These are phyloP conservation scores for Drosophila testacea DNA, from an alignment of 2,888 invertebrate species.

Conservation along the genomic window DNA sequence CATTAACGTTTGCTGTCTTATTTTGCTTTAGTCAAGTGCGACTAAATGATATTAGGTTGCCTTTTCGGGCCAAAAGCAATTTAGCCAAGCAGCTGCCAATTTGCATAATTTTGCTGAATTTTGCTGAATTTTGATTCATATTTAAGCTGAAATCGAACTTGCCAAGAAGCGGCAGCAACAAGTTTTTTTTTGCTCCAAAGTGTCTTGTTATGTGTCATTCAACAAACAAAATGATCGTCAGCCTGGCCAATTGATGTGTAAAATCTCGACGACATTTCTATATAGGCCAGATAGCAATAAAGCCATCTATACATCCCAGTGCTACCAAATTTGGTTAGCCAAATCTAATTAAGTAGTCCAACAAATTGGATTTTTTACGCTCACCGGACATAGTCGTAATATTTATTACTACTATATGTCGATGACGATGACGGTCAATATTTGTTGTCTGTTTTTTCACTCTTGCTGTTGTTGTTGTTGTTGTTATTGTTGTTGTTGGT, in stretches of 20 bases:
- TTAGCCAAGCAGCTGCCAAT: constrained; percentile 41
- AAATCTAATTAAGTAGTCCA: constrained; percentile 37
- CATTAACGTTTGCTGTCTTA: constrained; percentile 16
- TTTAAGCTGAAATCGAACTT: constrained; percentile 56
- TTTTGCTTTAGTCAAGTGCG: constrained; percentile 10
- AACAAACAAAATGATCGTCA: constrained; percentile 23
- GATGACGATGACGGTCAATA: constrained; percentile 11
- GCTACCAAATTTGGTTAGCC: constrained; percentile 36
- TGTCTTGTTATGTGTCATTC: constrained; percentile 59
- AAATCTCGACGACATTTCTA: constrained; percentile 34
- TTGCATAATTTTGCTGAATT: constrained; percentile 51
- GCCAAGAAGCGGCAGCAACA: constrained; percentile 50
- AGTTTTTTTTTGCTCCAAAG: constrained; percentile 41
- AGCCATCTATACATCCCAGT: constrained; percentile 10
- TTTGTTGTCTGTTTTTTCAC: neutral
- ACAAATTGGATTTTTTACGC: constrained; percentile 24
- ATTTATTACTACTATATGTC: neutral
- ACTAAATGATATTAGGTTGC: constrained; percentile 3
- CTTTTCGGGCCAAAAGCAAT: constrained; percentile 36
- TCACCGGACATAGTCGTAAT: constrained; percentile 24
- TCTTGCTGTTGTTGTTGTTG: neutral
- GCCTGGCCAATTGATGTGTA: neutral
- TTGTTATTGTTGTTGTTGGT: neutral
- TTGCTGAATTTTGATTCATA: constrained; percentile 55
- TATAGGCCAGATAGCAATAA: constrained; percentile 39